Evolutionary conservation across 2,797 vertebrate species (phyloP), one percentile per base, ranked within the genome.

Genomic region (Pteronotus mesoamericanus): DNA sequence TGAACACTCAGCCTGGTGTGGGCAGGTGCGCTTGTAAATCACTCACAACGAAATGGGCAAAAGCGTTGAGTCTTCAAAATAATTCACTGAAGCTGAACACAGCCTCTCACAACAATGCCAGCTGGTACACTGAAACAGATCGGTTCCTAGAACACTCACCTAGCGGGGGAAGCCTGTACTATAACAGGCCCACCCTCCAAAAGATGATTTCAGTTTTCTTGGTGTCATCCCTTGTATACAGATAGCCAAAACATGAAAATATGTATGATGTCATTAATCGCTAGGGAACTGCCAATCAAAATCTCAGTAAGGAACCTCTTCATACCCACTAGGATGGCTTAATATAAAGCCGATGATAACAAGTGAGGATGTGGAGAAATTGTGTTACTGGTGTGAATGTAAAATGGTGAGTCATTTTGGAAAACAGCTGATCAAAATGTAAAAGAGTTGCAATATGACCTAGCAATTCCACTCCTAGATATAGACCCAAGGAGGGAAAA

Each of bases 361-460:
- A 75, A 51, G 19, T 21, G 19, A 96, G 37, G 83, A 88, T 48
- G 12, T 75, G 9, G 66, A 88, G n/a, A 85, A 88, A 85, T 22
- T 44, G 18, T 9, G 48, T 48, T 61, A 37, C 46, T 90, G 3
- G 3, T 39, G 0, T 93, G 29, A 93, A 74, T 59, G 32, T 87
- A 90, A 87, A 84, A 94, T 39, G 57, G 14, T 83, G 29, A 89
- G 9, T 11, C 32, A 79, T 79, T 90, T 88, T 66, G n/a, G 24
- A 83, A 95, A 84, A 82, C 37, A 84, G 18, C 78, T 61, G n/a
- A n/a, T 83, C 42, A 90, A 96, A 93, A 57, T 78, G 39, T 22
- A 91, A 92, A 18, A 68, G 8, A 92, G 42, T 82, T 82, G 82
- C 7, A 44, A 37, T 84, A 32, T 79, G 48, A 51, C 10, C 22